Base-by-base conservation (phyloP, 1,140 invertebrate genomes). In the Drosophila aff. region DNA sequence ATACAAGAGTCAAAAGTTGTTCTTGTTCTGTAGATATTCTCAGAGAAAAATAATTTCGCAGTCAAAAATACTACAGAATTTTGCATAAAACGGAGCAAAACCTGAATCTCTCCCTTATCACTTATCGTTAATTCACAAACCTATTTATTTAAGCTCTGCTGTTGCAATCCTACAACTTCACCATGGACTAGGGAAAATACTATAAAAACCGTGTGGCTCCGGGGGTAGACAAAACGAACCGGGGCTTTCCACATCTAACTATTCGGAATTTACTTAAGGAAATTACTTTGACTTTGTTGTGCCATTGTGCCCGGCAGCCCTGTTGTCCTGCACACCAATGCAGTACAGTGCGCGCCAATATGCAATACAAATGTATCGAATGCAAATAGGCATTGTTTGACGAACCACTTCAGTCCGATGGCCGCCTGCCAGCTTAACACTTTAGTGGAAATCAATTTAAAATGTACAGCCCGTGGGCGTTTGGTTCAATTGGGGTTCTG, bases 181-280 rank as follows among this genome's bases (percentile, higher is more conserved):
- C 13, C 49, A 16, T 11, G 58, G 9, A 8, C 18, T 13, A 16
- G 15, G 1, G 9, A 11, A 64, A 65, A 76, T 40, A 31, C 72
- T 26, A 72, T 73, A 77, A 69, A 78, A 77, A 68, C 50, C 44
- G 23, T 61, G 38, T 61, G 23, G 63, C 68, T 75, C 41, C 46
- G 55, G 71, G 59, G 49, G 13, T 21, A 47, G 58, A 75, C 28
- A 74, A 75, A 57, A 71, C 49, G 36, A 50, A 58, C 23, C 50
- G 43, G 52, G 47, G 31, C 36, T 31, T 23, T 43, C 31, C 57
- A 50, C 52, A 58, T 69, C 46, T 31, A 58, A 79, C 76, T 78
- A 78, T 79, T 79, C 57, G 58, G 59, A 78, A 78, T 79, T 79
- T 79, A 79, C 76, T 79, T 79, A 79, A 53, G 76, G 66, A 79